These are phyloP conservation scores for Tenodera sinensis DNA, from an alignment of 2,888 invertebrate species.

Conservation along the genomic window DNA sequence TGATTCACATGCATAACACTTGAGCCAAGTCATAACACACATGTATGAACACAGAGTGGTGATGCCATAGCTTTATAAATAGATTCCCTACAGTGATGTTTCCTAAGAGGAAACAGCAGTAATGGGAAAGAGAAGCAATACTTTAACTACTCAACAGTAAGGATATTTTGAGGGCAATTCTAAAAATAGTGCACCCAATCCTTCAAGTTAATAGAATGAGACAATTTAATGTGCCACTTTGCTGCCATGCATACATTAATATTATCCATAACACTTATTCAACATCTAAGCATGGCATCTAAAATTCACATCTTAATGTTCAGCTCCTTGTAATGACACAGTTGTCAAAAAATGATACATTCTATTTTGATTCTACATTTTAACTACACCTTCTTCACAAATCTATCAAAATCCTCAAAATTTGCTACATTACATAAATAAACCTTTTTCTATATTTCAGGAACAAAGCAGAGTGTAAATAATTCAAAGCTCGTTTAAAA, in stretches of 20 bases:
- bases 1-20: not conserved
- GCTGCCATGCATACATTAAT: not conserved
- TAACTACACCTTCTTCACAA: too few species aligned
- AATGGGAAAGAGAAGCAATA: not conserved
- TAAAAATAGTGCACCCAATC: constrained; percentile 21
- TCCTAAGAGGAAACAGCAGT: constrained; percentile 8
- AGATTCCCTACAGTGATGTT: not conserved
- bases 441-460: too few species aligned
- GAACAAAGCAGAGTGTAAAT: too few species aligned
- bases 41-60: not conserved
- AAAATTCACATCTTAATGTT: too few species aligned
- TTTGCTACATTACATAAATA: too few species aligned
- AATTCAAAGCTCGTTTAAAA: too few species aligned
- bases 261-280: too few species aligned
- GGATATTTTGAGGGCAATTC: constrained; percentile 28
- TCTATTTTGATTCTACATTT: too few species aligned
- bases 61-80: not conserved
- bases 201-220: not conserved
- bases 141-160: not conserved
- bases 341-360: too few species aligned
- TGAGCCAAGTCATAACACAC: not conserved
- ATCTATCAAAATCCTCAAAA: too few species aligned
- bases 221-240: not conserved
- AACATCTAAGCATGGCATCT: too few species aligned
- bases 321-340: too few species aligned